Percentiles rank a stretch among this genome's conserved stretches.
phyloP scores from a whole-genome alignment of 2,888 invertebrate species.

The Diplazon laetatorius region DNA sequence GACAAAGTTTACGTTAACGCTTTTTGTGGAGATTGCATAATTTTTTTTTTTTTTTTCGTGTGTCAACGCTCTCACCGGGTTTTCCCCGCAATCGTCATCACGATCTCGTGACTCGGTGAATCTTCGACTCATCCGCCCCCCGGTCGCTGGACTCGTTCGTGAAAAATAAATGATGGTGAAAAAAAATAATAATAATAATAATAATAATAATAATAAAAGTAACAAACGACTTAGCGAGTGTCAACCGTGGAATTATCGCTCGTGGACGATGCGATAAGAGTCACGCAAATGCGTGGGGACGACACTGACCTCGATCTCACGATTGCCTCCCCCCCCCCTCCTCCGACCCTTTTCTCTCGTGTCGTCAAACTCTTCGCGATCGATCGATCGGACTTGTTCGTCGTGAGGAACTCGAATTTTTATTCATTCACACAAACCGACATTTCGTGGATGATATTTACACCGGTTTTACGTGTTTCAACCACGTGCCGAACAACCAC shows the following conservation, averaged over 20 bases:
- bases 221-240: background rate
- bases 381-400: background rate
- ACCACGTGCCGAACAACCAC: too few species aligned
- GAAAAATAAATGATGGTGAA: slow-evolving; percentile 20
- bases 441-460: background rate
- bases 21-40: too few species aligned
- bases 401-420: too few species aligned
- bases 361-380: background rate
- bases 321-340: too few species aligned
- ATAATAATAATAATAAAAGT: too few species aligned
- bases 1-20: too few species aligned
- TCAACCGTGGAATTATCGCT: slow-evolving; percentile 32
- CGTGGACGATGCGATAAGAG: slow-evolving; percentile 33
- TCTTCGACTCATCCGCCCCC: slow-evolving; percentile 8
- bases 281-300: slow-evolving; percentile 59
- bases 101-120: slow-evolving; percentile 16
- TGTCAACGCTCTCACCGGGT: too few species aligned
- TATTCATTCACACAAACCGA: background rate
- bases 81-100: slow-evolving; percentile 30
- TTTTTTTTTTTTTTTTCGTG: background rate
- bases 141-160: too few species aligned
- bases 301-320: slow-evolving; percentile 70
- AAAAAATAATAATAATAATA: too few species aligned
- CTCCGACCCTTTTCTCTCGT: too few species aligned
- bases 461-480: background rate